phyloP scores from a whole-genome alignment of 2,888 invertebrate species.

The Spodoptera exigua region DNA sequence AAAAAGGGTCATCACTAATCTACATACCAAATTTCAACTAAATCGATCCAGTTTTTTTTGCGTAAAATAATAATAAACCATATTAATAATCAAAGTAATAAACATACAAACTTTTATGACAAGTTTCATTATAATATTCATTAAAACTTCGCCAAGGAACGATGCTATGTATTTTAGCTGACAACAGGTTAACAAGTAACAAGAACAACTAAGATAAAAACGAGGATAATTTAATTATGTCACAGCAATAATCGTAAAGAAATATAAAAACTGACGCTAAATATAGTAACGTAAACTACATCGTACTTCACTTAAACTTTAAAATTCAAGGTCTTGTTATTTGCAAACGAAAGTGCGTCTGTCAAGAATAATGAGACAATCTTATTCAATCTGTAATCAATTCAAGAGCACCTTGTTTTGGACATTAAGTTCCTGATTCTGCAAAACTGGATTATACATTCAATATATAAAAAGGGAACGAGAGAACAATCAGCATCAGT shows the following conservation, averaged over 20 bases:
- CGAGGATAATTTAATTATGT: slow-evolving; percentile 3
- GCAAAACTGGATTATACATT: slow-evolving; percentile 52
- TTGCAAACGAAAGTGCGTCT: slow-evolving; percentile 38
- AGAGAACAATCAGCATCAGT: slow-evolving; percentile 60
- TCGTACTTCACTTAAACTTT: slow-evolving; percentile 33
- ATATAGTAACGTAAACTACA: slow-evolving; percentile 15
- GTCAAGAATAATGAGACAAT: slow-evolving; percentile 33
- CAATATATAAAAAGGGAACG: slow-evolving; percentile 69
- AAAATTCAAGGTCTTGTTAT: slow-evolving; percentile 40
- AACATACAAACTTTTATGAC: too few species aligned
- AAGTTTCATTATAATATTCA: too few species aligned
- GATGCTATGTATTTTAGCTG: too few species aligned
- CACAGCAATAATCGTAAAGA: slow-evolving; percentile 1
- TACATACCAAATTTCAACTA: too few species aligned
- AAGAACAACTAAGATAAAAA: not conserved
- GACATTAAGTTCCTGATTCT: slow-evolving; percentile 62
- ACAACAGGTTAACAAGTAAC: too few species aligned
- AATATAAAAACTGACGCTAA: slow-evolving; percentile 5
- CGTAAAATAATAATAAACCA: too few species aligned
- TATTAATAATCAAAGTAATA: too few species aligned
- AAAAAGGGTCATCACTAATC: too few species aligned
- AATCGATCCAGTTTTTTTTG: too few species aligned
- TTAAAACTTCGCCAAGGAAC: too few species aligned
- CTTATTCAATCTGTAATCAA: slow-evolving; percentile 49
- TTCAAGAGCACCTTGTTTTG: slow-evolving; percentile 51